Base-by-base conservation (phyloP, 2,888 invertebrate species). In the Philaethria dido region DNA sequence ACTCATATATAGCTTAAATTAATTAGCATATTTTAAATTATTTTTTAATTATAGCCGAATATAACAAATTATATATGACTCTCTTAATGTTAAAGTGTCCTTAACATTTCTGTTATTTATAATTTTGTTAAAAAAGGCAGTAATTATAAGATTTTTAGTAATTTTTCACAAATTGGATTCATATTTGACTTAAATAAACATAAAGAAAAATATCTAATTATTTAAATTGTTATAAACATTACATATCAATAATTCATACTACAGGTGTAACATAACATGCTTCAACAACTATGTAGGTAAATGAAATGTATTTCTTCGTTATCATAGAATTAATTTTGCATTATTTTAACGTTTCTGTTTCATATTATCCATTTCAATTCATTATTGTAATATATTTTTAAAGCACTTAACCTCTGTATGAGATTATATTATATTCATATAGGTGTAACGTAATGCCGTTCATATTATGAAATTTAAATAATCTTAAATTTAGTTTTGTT, bases 281-380 rank as follows among this genome's bases (percentile, higher is more conserved):
- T 72, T 72, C 74, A 71, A 44, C 65, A 66, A 69, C 70, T 72
- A 75, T 69, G 68, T 73, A 64, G 76, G 76, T 73, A 69, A 76
- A 69, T 13, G 39, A 22, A 57, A 22, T 63, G 47, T 69, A 60
- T 64, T 71, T 67, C 62, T 55, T 64, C 64, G 62, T 62, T 64
- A 65, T 65, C 13, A 65, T 39, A 57, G 52, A 59, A 65, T 48
- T 54, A 22, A 33, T 65, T 39, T 42, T 64, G 54, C 54, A 48
- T 65, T 62, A 68, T 59, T 62, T 65, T 63, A 67, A 70, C 70
- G 66, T 62, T 69, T 72, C 72, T 72, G n/a, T 42, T 0, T 25
- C n/a, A 66, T 64, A 29, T 55, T 25, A 18, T 47, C 63, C 11
- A 47, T 54, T 59, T 33, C 42, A 54, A 62, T 52, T 54, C 11